Evolutionary conservation across 2,797 vertebrate species (phyloP).

Genomic region (Danionella dracula): DNA sequence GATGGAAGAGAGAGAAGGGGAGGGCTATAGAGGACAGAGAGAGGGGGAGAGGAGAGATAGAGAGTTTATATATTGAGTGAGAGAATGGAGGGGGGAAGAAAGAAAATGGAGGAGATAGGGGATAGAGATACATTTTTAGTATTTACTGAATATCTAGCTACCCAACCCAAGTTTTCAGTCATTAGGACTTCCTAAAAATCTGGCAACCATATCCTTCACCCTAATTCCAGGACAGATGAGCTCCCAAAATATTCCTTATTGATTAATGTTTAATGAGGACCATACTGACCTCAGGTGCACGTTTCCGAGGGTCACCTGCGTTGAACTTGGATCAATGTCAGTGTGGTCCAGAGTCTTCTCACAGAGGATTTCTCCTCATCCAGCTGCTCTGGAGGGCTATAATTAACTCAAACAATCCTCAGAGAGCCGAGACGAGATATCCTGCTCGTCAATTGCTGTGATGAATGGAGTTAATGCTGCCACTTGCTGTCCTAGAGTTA

Average conservation of each 20-base stretch:
- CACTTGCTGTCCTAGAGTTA: not conserved
- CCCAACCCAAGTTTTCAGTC: too few relatives aligned
- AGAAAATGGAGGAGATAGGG: too few relatives aligned
- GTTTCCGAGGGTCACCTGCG: slow-evolving; percentile 18
- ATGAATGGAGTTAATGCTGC: slow-evolving; percentile 28
- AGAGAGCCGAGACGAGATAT: slow-evolving; percentile 26
- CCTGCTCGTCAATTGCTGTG: slow-evolving; percentile 34
- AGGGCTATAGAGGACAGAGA: too few relatives aligned
- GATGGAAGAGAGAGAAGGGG: too few relatives aligned
- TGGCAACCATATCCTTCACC: too few relatives aligned
- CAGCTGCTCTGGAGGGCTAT: slow-evolving; percentile 27
- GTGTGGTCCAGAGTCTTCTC: slow-evolving; percentile 21
- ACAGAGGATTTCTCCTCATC: slow-evolving; percentile 30
- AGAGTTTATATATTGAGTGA: too few relatives aligned
- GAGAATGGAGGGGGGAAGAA: too few relatives aligned
- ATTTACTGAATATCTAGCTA: too few relatives aligned
- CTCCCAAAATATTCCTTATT: not conserved
- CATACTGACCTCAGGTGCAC: not conserved
- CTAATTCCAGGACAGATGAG: not conserved
- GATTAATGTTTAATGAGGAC: slow-evolving; percentile 14
- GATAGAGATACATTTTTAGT: too few relatives aligned
- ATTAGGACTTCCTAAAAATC: too few relatives aligned
- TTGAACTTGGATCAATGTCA: not conserved
- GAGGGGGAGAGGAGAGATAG: too few relatives aligned
- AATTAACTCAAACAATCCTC: slow-evolving; percentile 25